These are phyloP conservation scores for Ischnura elegans DNA, from an alignment of 2,888 invertebrate species.

Conservation along the genomic window DNA sequence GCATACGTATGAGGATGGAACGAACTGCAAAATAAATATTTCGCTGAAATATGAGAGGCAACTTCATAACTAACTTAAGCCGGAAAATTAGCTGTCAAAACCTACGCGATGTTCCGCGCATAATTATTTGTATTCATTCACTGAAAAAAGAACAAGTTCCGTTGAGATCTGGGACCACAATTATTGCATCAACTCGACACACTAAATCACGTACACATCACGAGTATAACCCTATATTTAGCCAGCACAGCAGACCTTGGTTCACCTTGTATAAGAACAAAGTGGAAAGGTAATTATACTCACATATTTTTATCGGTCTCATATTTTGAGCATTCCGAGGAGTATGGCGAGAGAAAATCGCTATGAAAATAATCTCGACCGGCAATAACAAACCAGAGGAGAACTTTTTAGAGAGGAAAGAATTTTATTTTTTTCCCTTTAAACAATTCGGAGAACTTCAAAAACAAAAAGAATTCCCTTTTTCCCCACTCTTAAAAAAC, in stretches of 20 bases:
- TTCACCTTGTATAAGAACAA: background rate
- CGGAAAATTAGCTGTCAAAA: background rate
- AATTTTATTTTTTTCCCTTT: background rate
- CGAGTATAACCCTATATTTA: too few relatives aligned
- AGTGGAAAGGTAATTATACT: background rate
- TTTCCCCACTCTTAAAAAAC: slow-evolving; percentile 71
- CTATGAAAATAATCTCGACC: background rate
- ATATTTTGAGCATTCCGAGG: background rate
- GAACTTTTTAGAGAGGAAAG: background rate
- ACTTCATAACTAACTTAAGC: background rate
- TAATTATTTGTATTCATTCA: background rate
- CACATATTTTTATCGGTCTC: background rate
- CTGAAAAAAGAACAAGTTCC: background rate
- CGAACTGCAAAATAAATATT: background rate
- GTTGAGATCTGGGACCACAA: background rate
- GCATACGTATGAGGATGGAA: background rate
- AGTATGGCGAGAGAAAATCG: background rate
- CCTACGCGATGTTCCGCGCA: background rate
- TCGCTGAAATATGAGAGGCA: background rate
- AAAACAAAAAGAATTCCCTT: slow-evolving; percentile 32
- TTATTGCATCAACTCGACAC: background rate
- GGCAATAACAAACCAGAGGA: background rate
- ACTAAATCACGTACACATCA: too few relatives aligned
- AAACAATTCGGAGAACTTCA: slow-evolving; percentile 10
- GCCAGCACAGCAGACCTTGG: too few relatives aligned